Conservation (phyloP, 2,113 vertebrate genomes). For the Psilopsiagon aurifrons region DNA sequence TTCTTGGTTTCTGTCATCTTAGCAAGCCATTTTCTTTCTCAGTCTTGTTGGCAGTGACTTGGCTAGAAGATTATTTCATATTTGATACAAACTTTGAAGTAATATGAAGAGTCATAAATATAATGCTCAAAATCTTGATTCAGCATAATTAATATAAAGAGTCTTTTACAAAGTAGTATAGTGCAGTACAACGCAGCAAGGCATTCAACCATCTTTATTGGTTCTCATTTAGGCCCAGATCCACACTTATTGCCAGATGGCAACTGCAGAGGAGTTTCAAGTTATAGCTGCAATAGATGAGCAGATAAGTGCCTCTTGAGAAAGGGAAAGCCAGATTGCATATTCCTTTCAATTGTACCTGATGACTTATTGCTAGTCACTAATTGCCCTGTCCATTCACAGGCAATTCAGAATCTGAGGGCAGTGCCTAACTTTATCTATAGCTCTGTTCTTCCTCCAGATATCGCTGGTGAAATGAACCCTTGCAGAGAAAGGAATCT, state of each 20-base stretch:
- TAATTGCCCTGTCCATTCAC: conserved; percentile 49
- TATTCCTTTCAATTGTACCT: conserved; percentile 41
- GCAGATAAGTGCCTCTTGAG: conserved; percentile 47
- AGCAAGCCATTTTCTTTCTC: neutral
- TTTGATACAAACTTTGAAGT: conserved; percentile 45
- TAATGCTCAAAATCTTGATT: conserved; percentile 20
- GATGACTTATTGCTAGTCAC: conserved; percentile 44
- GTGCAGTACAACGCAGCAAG: neutral
- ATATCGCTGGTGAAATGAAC: conserved; percentile 10
- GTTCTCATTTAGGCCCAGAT: conserved; percentile 53
- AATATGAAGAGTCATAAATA: neutral
- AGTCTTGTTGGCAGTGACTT: neutral
- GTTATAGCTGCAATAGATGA: conserved; percentile 33
- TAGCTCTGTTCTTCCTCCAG: conserved; percentile 27
- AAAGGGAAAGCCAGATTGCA: conserved; percentile 28
- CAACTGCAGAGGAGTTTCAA: conserved; percentile 55
- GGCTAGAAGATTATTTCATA: conserved; percentile 29
- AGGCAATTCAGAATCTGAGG: conserved; percentile 28
- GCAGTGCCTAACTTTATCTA: neutral
- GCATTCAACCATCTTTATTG: conserved; percentile 57
- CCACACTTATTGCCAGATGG: conserved; percentile 47
- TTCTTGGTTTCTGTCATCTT: neutral
- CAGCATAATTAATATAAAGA: neutral
- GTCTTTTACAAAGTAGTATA: conserved; percentile 23
- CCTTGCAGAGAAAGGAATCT: neutral